Percentiles rank a stretch among this genome's conserved stretches.
Evolutionary conservation across 2,797 vertebrate genomes (phyloP).

Genomic region (Siniperca undulata): DNA sequence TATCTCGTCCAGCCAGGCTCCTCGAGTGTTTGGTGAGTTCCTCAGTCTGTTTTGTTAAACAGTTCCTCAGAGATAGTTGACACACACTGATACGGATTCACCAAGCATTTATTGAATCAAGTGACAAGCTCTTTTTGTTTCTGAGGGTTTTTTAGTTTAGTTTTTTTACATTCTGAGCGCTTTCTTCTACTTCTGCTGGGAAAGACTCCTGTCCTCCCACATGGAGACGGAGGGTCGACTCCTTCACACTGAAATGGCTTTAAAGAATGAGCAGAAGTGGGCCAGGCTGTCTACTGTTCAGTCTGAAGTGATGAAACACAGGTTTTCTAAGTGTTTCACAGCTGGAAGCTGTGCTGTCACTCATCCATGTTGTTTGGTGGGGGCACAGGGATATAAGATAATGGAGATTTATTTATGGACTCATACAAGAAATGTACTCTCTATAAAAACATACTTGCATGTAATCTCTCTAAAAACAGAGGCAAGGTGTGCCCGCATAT

Average conservation of each 20-base stretch:
- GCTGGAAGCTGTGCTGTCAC: conserved; percentile 6
- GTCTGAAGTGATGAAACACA: conserved; percentile 44
- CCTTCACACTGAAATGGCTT: conserved; percentile 15
- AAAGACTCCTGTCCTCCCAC: conserved; percentile 38
- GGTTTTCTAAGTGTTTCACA: conserved; percentile 39
- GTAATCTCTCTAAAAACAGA: background rate
- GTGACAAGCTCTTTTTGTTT: conserved; percentile 6
- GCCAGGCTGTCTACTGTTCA: conserved; percentile 27
- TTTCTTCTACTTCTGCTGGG: conserved; percentile 13
- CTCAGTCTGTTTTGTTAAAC: background rate
- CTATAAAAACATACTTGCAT: background rate
- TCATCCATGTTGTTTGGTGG: background rate
- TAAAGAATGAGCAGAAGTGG: conserved; percentile 35
- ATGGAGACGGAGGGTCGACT: conserved; percentile 21
- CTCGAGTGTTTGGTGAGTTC: conserved; percentile 93
- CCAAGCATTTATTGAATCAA: conserved; percentile 16
- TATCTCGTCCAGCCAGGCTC: conserved; percentile 92
- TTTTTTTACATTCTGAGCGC: background rate
- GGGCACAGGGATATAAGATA: background rate
- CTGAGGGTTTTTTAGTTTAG: background rate
- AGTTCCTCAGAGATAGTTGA: background rate
- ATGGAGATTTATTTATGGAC: background rate
- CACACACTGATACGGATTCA: conserved; percentile 14
- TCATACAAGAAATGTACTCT: background rate
- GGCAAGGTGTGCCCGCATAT: background rate